Evolutionary conservation across 2,113 vertebrate genomes (phyloP).

Genomic region (Boulengeromyrus knoepffleri): DNA sequence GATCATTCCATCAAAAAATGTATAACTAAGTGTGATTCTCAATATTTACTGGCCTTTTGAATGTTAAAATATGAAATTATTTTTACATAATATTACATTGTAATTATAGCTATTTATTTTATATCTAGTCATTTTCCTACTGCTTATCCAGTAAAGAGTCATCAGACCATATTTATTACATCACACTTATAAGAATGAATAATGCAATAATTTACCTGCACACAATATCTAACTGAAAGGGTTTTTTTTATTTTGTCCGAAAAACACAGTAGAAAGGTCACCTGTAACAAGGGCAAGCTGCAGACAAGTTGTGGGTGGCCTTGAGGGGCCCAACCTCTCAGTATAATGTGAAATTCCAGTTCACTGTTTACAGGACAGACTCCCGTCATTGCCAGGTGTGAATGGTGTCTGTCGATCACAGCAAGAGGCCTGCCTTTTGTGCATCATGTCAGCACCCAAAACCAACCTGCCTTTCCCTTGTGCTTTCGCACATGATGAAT

Average conservation of each 20-base stretch:
- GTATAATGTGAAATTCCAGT: slow-evolving; percentile 32
- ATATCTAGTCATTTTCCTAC: neutral
- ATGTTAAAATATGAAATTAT: neutral
- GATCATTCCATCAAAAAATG: neutral
- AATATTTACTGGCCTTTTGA: neutral
- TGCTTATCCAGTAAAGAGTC: neutral
- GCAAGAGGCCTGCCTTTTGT: neutral
- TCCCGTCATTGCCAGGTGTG: slow-evolving; percentile 15
- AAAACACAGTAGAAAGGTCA: neutral
- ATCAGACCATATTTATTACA: neutral
- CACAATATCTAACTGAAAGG: neutral
- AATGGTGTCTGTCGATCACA: slow-evolving; percentile 14
- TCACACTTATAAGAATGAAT: neutral
- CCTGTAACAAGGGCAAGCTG: neutral
- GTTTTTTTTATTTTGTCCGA: neutral
- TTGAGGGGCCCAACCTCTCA: slow-evolving; percentile 18
- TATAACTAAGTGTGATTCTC: neutral
- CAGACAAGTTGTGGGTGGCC: neutral
- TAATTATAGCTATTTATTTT: neutral
- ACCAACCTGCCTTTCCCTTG: neutral
- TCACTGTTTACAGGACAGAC: neutral
- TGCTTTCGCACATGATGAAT: neutral
- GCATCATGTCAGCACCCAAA: neutral
- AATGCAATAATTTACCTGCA: neutral
- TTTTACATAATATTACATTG: neutral